Conservation (phyloP, 2,888 invertebrate genomes). For the Eremobia ochroleuca region DNA sequence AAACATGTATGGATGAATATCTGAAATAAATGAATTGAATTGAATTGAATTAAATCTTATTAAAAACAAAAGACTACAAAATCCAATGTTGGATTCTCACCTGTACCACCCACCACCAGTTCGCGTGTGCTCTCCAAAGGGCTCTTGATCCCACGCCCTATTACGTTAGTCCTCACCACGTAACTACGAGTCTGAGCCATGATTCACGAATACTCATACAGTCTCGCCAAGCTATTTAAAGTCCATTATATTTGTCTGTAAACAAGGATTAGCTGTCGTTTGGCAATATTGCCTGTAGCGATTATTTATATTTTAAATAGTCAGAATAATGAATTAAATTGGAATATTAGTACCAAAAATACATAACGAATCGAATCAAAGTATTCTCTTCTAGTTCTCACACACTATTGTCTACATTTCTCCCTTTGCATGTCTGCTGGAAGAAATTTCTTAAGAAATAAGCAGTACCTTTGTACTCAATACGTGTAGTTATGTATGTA, state of each 20-base stretch:
- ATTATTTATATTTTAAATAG: background rate
- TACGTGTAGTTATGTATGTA: no score
- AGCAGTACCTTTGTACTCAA: no score
- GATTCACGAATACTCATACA: slow-evolving; percentile 61
- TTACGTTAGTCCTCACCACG: slow-evolving; percentile 48
- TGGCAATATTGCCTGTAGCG: slow-evolving; percentile 3
- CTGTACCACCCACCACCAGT: slow-evolving; percentile 12
- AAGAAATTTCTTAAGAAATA: no score
- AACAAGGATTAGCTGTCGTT: slow-evolving; percentile 46
- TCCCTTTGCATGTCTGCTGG: no score
- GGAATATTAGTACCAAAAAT: background rate
- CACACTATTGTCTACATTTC: no score
- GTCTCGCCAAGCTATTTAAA: slow-evolving; percentile 66
- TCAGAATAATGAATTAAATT: background rate
- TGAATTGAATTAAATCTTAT: no score
- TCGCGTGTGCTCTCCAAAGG: slow-evolving; percentile 42
- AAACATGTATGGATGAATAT: no score
- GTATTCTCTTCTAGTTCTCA: no score
- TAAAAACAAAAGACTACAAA: background rate
- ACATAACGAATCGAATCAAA: no score
- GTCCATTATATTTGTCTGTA: slow-evolving; percentile 59
- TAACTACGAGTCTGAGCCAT: slow-evolving; percentile 48
- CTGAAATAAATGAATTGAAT: no score
- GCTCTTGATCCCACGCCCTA: slow-evolving; percentile 60
- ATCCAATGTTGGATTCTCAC: slow-evolving; percentile 6